These are phyloP conservation scores for Microchirus variegatus DNA, from an alignment of 2,797 vertebrate species.

Conservation along the genomic window DNA sequence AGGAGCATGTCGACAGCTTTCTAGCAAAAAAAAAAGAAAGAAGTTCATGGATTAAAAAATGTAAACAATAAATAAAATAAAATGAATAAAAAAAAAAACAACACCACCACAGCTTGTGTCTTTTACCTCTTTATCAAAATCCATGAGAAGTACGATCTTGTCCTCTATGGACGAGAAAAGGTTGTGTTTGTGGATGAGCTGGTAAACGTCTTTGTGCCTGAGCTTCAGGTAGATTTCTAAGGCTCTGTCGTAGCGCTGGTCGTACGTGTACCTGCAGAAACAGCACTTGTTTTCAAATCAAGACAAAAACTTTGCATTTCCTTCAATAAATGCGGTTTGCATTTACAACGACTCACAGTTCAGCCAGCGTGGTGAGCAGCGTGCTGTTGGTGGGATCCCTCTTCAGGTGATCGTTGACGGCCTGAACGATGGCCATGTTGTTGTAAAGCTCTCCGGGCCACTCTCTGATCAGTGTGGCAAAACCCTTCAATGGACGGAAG, in stretches of 20 bases:
- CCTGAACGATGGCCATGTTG: slow-evolving; percentile 94
- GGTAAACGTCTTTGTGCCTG: slow-evolving; percentile 96
- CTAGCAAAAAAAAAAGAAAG: no score
- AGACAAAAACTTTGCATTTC: neutral
- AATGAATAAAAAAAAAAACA: no score
- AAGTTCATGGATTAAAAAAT: no score
- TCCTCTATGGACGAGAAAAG: slow-evolving; percentile 97
- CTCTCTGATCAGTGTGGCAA: slow-evolving; percentile 92
- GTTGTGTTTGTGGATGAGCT: slow-evolving; percentile 98
- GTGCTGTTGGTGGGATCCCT: slow-evolving; percentile 90
- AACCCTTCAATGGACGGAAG: slow-evolving; percentile 82
- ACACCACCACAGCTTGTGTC: no score
- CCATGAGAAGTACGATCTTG: slow-evolving; percentile 98
- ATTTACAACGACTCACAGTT: slow-evolving; percentile 85
- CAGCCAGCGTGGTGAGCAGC: slow-evolving; percentile 92
- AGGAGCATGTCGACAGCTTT: slow-evolving; percentile 99
- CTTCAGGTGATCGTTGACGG: slow-evolving; percentile 92
- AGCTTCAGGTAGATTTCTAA: slow-evolving; percentile 96
- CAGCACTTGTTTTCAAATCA: neutral
- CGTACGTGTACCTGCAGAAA: slow-evolving; percentile 90
- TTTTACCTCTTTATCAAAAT: slow-evolving; percentile 96
- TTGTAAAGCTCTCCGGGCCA: slow-evolving; percentile 99
- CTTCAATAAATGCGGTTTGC: neutral
- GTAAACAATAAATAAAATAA: no score
- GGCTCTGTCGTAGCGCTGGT: slow-evolving; percentile 95